These are phyloP conservation scores for Myrmophylax atrothorax DNA, from an alignment of 2,113 vertebrate species.

Conservation along the genomic window DNA sequence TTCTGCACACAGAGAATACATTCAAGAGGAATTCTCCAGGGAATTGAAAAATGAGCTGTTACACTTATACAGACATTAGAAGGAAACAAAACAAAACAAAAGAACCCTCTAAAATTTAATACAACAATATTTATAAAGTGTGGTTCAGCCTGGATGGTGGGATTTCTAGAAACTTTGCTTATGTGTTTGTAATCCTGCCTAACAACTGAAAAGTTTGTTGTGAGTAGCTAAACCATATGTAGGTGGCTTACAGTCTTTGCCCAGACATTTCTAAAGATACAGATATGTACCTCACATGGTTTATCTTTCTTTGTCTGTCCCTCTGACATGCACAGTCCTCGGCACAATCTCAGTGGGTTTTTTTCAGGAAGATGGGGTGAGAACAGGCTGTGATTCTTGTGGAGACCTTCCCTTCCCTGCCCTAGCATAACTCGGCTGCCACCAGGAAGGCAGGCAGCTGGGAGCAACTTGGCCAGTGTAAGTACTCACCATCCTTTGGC, in stretches of 20 bases:
- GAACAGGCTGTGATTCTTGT: neutral
- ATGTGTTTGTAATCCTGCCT: neutral
- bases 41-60: constrained; percentile 60
- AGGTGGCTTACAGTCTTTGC: neutral
- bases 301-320: neutral
- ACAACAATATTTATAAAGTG: constrained; percentile 43
- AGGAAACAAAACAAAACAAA: neutral
- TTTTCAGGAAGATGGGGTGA: neutral
- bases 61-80: neutral
- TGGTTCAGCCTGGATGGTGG: constrained; percentile 19
- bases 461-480: neutral
- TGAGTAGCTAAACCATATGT: neutral
- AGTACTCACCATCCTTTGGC: neutral
- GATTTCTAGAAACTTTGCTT: constrained; percentile 6
- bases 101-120: neutral
- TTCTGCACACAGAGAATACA: constrained; percentile 36
- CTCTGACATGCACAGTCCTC: neutral
- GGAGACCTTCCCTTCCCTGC: neutral
- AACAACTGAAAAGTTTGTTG: neutral
- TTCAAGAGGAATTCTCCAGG: constrained; percentile 57
- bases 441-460: neutral
- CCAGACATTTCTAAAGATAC: neutral
- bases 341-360: neutral
- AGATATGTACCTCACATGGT: rapidly evolving
- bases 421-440: neutral